phyloP scores from a whole-genome alignment of 2,113 vertebrate species.

The Columbina picui region DNA sequence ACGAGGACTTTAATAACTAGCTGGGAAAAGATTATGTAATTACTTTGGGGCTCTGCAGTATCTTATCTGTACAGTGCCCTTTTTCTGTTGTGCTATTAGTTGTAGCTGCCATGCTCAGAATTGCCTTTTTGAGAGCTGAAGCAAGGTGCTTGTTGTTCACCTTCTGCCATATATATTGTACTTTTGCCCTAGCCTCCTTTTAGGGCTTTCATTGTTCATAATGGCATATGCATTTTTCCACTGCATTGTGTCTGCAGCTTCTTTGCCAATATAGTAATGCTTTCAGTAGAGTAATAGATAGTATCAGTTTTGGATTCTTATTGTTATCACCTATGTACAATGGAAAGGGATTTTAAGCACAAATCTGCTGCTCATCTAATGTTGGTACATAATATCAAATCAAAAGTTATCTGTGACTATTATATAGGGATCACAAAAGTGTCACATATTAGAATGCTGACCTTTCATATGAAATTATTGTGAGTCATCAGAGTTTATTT shows the following conservation, averaged over 20 bases:
- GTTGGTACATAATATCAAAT: conserved; percentile 93
- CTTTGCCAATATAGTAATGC: conserved; percentile 97
- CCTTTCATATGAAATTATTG: conserved; percentile 97
- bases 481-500: conserved; percentile 99
- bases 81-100: conserved; percentile 89
- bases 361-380: conserved; percentile 96
- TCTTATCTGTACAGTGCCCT: conserved; percentile 80
- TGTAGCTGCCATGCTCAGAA: conserved; percentile 93
- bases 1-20: conserved; percentile 81
- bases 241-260: conserved; percentile 97
- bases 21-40: conserved; percentile 83
- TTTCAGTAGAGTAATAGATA: conserved; percentile 98
- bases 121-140: conserved; percentile 92
- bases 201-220: conserved; percentile 87
- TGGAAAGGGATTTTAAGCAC: conserved; percentile 98
- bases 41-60: conserved; percentile 83
- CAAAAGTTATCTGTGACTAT: conserved; percentile 95
- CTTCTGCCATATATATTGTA: conserved; percentile 89
- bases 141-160: conserved; percentile 91
- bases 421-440: conserved; percentile 91
- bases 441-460: conserved; percentile 98
- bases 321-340: conserved; percentile 93
- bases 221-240: conserved; percentile 89
- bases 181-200: conserved; percentile 84
- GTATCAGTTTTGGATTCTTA: conserved; percentile 94